Conservation (phyloP, 2,113 vertebrate genomes). For the Hirundichthys speculiger region DNA sequence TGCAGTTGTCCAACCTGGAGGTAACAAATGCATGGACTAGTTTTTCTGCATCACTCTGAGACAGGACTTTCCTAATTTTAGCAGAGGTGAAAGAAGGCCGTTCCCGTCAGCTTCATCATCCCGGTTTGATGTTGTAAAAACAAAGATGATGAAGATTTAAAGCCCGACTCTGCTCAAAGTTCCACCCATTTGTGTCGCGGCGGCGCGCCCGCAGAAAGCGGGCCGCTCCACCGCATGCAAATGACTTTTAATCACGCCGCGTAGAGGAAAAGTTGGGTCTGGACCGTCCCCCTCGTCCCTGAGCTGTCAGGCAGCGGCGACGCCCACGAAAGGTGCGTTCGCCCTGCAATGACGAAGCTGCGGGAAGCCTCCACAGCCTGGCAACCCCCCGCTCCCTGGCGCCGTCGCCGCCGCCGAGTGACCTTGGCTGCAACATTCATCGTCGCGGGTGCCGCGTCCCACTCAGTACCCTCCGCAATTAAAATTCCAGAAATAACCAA, state of each 20-base stretch:
- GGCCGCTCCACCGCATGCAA: conserved; percentile 33
- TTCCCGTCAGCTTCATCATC: too few relatives aligned
- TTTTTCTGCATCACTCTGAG: too few relatives aligned
- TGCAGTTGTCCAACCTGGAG: too few relatives aligned
- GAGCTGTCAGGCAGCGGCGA: conserved; percentile 55
- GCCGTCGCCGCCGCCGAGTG: conserved; percentile 54
- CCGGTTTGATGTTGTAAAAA: too few relatives aligned
- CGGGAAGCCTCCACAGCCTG: conserved; percentile 66
- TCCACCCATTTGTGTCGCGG: conserved; percentile 21
- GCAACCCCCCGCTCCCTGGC: conserved; percentile 60
- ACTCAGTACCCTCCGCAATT: conserved; percentile 64
- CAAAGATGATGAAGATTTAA: not conserved
- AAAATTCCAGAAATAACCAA: conserved; percentile 71
- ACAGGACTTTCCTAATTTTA: too few relatives aligned
- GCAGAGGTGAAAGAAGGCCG: too few relatives aligned
- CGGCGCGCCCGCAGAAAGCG: conserved; percentile 1
- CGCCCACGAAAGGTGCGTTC: conserved; percentile 45
- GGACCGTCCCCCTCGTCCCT: conserved; percentile 20
- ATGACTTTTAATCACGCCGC: conserved; percentile 27
- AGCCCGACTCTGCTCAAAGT: not conserved
- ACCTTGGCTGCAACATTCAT: conserved; percentile 67
- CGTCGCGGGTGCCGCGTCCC: conserved; percentile 56
- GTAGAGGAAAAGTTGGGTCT: conserved; percentile 2
- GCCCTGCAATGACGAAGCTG: conserved; percentile 67
- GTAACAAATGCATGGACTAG: too few relatives aligned